Evolutionary conservation across 2,113 vertebrate genomes (phyloP), one percentile per base, ranked within the genome.

Genomic region (Pongo abelii): DNA sequence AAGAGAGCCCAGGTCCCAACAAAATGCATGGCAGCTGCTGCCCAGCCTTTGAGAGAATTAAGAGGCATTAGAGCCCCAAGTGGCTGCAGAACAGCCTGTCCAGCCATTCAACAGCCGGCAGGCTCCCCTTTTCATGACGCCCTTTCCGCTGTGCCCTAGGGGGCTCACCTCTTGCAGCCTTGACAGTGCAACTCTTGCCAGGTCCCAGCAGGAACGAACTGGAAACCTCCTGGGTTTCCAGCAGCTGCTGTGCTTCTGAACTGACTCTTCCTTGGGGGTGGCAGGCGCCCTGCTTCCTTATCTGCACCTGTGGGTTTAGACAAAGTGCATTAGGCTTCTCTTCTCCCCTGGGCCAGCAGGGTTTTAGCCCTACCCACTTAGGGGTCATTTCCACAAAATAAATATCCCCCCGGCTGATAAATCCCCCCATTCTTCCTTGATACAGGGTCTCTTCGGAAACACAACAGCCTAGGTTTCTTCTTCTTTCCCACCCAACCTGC

Each of bases 141-240:
- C 2, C 50, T 38, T 48, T 46, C 85, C 3, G 0, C 35, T 11
- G 0, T 0, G 0, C 0, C 3, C 52, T 8, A 3, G 46, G 12
- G 23, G 3, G 4, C 67, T 95, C 16, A 27, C 12, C 20, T 86
- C 6, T 27, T 1, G 4, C 27, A 40, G 43, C 43, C 59, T 18
- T 8, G 22, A 11, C 16, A 8, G 7, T 1, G 10, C 46, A 11
- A 9, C 52, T 77, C 40, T 1, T 25, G 38, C 20, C 27, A 43
- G 32, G 35, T 16, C 6, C 46, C 2, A 22, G 48, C 6, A 35
- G 43, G 35, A 67, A 35, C 2, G 70, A 72, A 55, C 27, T 6
- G 1, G 35, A 16, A 18, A 55, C 48, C 5, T 48, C 72, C 38
- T 6, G 2, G 32, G 27, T 55, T 55, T 55, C 52, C 8, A 1